Percentiles rank a stretch among this genome's conserved stretches.
Evolutionary conservation across 2,888 invertebrate genomes (phyloP).

Genomic region (Cantharis rufa): DNA sequence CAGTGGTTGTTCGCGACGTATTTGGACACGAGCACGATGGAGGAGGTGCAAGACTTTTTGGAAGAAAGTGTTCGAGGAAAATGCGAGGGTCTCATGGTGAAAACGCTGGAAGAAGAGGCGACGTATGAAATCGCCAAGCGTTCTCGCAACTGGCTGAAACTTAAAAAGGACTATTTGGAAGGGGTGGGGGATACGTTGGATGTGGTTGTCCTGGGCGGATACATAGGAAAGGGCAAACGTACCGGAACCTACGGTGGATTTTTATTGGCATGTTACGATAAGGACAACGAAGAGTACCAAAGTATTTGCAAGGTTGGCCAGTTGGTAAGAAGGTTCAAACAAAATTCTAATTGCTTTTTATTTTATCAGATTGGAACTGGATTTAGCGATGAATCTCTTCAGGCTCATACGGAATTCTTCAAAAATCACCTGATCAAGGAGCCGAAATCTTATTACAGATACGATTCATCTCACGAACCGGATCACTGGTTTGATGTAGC

Average conservation of each 20-base stretch:
- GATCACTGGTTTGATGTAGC: constrained; percentile 90
- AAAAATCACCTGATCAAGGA: constrained; percentile 73
- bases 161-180: constrained; percentile 97
- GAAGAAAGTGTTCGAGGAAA: constrained; percentile 94
- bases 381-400: constrained; percentile 89
- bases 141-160: constrained; percentile 91
- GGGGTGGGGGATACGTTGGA: constrained; percentile 97
- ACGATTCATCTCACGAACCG: constrained; percentile 72
- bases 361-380: constrained; percentile 80
- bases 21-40: constrained; percentile 80
- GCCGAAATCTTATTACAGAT: constrained; percentile 81
- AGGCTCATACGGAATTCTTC: constrained; percentile 74
- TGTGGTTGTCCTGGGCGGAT: constrained; percentile 94
- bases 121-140: constrained; percentile 97
- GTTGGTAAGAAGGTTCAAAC: not conserved
- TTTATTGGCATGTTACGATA: constrained; percentile 90
- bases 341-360: not conserved
- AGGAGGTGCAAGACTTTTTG: constrained; percentile 91
- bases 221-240: constrained; percentile 89
- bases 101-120: constrained; percentile 86
- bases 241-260: constrained; percentile 95
- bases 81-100: constrained; percentile 99
- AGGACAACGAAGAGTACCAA: constrained; percentile 89
- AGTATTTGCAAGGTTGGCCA: constrained; percentile 79
- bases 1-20: constrained; percentile 87